Percentiles rank a stretch among this genome's conserved stretches.
Evolutionary conservation across 2,113 vertebrate genomes (phyloP).

Genomic region (Columbina picui): DNA sequence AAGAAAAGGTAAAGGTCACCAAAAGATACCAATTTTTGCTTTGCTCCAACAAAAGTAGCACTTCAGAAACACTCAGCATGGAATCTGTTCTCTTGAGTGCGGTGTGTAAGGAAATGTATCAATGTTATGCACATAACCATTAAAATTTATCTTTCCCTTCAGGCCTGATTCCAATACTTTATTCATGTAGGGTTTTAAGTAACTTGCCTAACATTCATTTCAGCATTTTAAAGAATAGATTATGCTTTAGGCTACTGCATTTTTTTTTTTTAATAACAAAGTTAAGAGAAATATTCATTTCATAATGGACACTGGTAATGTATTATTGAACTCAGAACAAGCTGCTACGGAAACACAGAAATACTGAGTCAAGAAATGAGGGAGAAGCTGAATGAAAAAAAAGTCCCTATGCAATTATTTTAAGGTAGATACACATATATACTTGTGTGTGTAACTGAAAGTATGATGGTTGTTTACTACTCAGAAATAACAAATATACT

Average conservation of each 20-base stretch:
- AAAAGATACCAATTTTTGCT: background rate
- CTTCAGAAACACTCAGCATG: background rate
- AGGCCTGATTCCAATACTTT: background rate
- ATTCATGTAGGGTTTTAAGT: background rate
- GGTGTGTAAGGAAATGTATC: background rate
- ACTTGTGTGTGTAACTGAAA: background rate
- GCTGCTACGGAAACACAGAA: background rate
- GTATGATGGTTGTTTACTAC: background rate
- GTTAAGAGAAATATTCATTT: background rate
- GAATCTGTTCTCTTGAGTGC: background rate
- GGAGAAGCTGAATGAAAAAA: background rate
- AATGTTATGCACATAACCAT: background rate
- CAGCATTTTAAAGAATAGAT: background rate
- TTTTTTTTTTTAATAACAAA: background rate
- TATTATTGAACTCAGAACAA: background rate
- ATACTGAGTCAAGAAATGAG: background rate
- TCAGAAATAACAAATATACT: background rate
- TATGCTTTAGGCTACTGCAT: background rate
- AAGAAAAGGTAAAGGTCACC: background rate
- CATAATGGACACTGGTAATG: background rate
- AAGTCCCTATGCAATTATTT: background rate
- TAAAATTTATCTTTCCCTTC: conserved; percentile 8
- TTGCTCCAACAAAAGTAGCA: background rate
- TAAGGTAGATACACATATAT: background rate
- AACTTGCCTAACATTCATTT: background rate